phyloP scores from a whole-genome alignment of 2,888 invertebrate species.

The Synergus laeviventris region DNA sequence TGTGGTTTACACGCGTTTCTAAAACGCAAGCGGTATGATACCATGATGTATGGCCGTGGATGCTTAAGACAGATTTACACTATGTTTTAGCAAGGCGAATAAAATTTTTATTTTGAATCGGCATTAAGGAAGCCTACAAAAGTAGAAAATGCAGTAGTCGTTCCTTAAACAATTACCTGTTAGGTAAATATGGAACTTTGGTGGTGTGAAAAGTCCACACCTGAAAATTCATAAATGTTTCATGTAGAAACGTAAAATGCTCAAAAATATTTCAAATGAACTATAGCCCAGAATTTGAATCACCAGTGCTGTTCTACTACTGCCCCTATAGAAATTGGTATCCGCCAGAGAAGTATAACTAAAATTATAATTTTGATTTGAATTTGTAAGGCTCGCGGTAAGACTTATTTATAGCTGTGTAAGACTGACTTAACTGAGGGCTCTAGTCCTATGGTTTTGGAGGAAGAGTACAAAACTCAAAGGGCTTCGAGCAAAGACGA shows the following conservation, averaged over 20 bases:
- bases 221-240: no score
- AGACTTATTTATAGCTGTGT: conserved; percentile 15
- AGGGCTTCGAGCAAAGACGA: conserved; percentile 72
- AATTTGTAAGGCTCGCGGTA: not conserved
- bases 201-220: no score
- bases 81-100: conserved; percentile 37
- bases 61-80: conserved; percentile 43
- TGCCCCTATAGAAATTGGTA: no score
- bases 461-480: conserved; percentile 69
- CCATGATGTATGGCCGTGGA: conserved; percentile 55
- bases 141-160: no score
- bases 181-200: no score
- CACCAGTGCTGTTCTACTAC: no score
- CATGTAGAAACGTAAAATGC: no score
- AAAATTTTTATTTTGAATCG: conserved; percentile 16
- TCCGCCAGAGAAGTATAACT: no score
- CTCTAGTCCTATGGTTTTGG: conserved; percentile 55
- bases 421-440: conserved; percentile 40
- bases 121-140: not conserved
- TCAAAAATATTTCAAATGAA: no score
- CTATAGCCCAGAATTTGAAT: no score
- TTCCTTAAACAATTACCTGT: no score
- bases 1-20: conserved; percentile 57
- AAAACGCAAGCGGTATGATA: conserved; percentile 59
- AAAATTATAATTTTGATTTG: no score